Percentiles rank a stretch among this genome's conserved stretches.
phyloP scores from a whole-genome alignment of 2,113 vertebrate genomes.

The Phaethornis superciliosus region DNA sequence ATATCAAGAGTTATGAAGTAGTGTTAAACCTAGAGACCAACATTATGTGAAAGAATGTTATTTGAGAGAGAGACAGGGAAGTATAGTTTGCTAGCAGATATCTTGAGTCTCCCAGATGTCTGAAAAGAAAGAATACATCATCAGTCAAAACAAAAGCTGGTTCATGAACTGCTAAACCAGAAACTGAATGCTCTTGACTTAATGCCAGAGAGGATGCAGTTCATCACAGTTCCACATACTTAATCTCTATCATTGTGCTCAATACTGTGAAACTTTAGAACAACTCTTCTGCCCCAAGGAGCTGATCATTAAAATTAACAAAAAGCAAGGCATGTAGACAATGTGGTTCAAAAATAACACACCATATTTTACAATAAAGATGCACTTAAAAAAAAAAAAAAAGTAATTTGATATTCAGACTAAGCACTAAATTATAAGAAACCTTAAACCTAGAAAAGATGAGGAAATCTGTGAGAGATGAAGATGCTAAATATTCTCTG shows the following conservation, averaged over 20 bases:
- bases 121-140: slow-evolving; percentile 46
- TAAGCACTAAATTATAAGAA: not conserved
- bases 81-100: not conserved
- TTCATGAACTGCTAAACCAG: slow-evolving; percentile 59
- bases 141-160: slow-evolving; percentile 42
- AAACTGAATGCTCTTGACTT: slow-evolving; percentile 50
- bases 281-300: slow-evolving; percentile 33
- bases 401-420: not conserved
- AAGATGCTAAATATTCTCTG: not conserved
- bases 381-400: not conserved
- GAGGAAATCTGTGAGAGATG: not conserved
- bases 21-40: not conserved
- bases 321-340: slow-evolving; percentile 37
- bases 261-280: slow-evolving; percentile 54
- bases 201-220: slow-evolving; percentile 60
- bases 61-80: not conserved
- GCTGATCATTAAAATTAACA: slow-evolving; percentile 48
- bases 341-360: slow-evolving; percentile 40
- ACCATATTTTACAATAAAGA: not conserved
- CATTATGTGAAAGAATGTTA: not conserved
- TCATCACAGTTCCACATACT: slow-evolving; percentile 59
- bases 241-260: slow-evolving; percentile 51
- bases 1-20: not conserved
- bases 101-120: slow-evolving; percentile 41
- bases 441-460: not conserved